phyloP scores from a whole-genome alignment of 2,113 vertebrate genomes.

The Cephalopholis sonnerati region DNA sequence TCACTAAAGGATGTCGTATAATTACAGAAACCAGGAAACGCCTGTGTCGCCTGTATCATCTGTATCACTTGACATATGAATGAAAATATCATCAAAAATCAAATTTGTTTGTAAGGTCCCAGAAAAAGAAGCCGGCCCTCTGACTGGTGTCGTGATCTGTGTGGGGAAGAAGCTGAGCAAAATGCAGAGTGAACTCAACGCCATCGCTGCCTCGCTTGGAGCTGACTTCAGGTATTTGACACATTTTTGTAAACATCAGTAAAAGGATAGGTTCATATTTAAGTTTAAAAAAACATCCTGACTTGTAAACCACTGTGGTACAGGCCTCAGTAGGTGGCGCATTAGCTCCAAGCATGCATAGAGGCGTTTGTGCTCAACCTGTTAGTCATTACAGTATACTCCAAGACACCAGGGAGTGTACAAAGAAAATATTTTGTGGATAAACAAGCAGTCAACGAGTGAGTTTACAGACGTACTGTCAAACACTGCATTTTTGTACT shows the following conservation, averaged over 20 bases:
- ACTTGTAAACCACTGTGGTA: no score
- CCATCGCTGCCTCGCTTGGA: conserved; percentile 92
- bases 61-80: neutral
- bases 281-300: neutral
- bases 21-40: neutral
- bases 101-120: conserved; percentile 45
- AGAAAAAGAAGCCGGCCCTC: conserved; percentile 79
- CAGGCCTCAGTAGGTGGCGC: no score
- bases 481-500: no score
- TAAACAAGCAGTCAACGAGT: no score
- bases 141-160: conserved; percentile 89
- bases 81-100: neutral
- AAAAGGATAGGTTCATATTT: neutral
- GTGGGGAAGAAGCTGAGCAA: conserved; percentile 96
- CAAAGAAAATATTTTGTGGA: no score
- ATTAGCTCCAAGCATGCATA: no score
- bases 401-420: no score
- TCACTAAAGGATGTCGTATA: neutral
- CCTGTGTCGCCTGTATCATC: neutral
- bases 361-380: no score
- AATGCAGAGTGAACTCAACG: conserved; percentile 93
- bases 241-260: neutral
- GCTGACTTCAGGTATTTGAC: conserved; percentile 93
- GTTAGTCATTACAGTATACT: no score
- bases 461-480: no score